Evolutionary conservation across 2,888 invertebrate genomes (phyloP).

Genomic region (Ichneumoninae sp.): DNA sequence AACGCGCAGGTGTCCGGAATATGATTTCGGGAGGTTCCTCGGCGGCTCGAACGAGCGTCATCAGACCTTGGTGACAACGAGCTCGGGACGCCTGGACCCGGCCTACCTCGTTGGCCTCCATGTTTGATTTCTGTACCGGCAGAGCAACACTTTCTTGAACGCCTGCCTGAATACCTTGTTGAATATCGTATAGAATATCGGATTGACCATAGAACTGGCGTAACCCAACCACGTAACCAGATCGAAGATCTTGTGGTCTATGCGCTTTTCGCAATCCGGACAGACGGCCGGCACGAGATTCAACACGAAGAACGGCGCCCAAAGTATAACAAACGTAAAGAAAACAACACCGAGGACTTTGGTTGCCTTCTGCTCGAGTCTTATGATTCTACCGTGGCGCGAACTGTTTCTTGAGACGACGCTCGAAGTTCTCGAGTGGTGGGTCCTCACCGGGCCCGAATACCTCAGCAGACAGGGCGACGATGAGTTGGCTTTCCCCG

Average conservation of each 20-base stretch:
- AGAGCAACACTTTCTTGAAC: slow-evolving; percentile 93
- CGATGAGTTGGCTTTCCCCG: slow-evolving; percentile 84
- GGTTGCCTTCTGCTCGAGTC: slow-evolving; percentile 97
- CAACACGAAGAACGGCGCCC: slow-evolving; percentile 98
- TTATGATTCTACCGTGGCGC: slow-evolving; percentile 92
- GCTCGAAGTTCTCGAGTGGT: slow-evolving; percentile 92
- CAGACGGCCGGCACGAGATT: slow-evolving; percentile 95
- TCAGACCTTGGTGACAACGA: slow-evolving; percentile 75
- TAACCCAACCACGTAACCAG: slow-evolving; percentile 97
- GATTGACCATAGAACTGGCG: slow-evolving; percentile 97
- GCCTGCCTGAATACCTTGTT: slow-evolving; percentile 97
- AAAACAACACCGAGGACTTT: slow-evolving; percentile 97
- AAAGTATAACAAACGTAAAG: slow-evolving; percentile 96
- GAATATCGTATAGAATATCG: slow-evolving; percentile 98
- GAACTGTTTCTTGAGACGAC: slow-evolving; percentile 93
- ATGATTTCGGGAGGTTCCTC: background rate
- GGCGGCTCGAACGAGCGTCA: slow-evolving; percentile 29
- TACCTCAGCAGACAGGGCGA: slow-evolving; percentile 86
- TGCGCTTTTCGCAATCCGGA: slow-evolving; percentile 90
- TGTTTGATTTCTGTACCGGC: slow-evolving; percentile 88
- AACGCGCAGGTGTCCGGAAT: background rate
- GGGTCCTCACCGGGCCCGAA: slow-evolving; percentile 88
- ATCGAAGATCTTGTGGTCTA: slow-evolving; percentile 92
- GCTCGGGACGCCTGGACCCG: slow-evolving; percentile 74
- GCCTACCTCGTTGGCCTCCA: slow-evolving; percentile 87